Percentiles rank a stretch among this genome's conserved stretches.
Evolutionary conservation across 2,797 vertebrate species (phyloP).

Genomic region (Esox lucius): DNA sequence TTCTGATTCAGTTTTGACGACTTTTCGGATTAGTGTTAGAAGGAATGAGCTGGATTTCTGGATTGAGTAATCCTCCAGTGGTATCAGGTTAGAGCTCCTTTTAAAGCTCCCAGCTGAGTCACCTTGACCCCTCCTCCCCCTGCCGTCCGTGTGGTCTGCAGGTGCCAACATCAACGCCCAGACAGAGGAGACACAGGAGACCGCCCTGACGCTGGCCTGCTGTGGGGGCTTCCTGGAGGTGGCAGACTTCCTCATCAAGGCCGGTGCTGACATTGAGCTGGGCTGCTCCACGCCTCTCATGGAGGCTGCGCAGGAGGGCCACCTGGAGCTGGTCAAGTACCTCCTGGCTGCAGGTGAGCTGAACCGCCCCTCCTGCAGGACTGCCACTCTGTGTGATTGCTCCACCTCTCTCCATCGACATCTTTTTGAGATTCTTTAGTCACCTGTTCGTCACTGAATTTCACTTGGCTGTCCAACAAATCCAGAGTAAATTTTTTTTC

Average conservation of each 20-base stretch:
- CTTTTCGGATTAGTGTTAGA: too few species aligned
- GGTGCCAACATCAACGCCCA: constrained; percentile 90
- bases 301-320: constrained; percentile 89
- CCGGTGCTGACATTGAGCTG: constrained; percentile 87
- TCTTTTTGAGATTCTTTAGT: background rate
- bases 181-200: constrained; percentile 89
- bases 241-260: constrained; percentile 89
- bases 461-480: background rate
- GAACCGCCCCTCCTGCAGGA: background rate
- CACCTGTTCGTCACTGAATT: background rate
- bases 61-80: background rate
- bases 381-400: constrained; percentile 36
- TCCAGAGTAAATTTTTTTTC: background rate
- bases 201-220: constrained; percentile 85
- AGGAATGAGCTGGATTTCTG: background rate
- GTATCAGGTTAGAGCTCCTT: background rate
- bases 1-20: background rate
- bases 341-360: constrained; percentile 81
- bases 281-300: constrained; percentile 89
- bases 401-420: background rate
- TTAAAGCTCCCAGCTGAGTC: background rate
- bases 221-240: constrained; percentile 90
- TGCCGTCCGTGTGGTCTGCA: constrained; percentile 36
- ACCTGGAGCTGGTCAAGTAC: constrained; percentile 88
- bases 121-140: background rate